Base-by-base conservation (phyloP, 2,888 invertebrate species). In the Aphodius granarius region DNA sequence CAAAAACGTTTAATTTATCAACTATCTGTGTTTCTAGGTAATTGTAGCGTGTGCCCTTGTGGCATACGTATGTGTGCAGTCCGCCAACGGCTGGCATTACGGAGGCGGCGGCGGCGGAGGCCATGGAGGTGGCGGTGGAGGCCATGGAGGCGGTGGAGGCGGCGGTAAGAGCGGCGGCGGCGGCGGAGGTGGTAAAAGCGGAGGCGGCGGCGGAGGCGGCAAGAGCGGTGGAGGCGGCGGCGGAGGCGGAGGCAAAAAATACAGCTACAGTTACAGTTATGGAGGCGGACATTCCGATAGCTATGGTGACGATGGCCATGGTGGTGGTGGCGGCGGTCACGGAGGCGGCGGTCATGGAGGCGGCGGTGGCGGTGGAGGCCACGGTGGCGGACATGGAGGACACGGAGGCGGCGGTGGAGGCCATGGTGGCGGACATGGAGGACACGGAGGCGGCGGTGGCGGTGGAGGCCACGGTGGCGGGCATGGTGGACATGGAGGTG, bases 41-140 rank as follows among this genome's bases (percentile, higher is more conserved):
- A 17, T 73, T n/a, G 23, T 73, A 6, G 22, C 66, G 73, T 73
- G 73, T 66, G 73, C 73, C n/a, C 43, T 65, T 20, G 73, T 73
- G 73, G 73, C 73, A 66, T 73, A 73, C 73, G 18, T 66, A 43
- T 73, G 66, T 66, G 66, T 73, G 19, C 73, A 66, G 6, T 66
- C 66, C n/a, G 66, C 66, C 66, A 43, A 73, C n/a, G 73, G 73
- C 20, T 73, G 73, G 73, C 66, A 73, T 63, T 43, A 73, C 43
- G 73, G 73, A 5, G 73, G 73, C 43, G 65, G 19, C 19, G 18
- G 17, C 17, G 65, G 65, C 3, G 65, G 65, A 3, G 65, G 65
- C 65, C 2, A 65, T 3, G 65, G 65, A 65, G 66, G 65, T 15
- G 63, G 23, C 20, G 76, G 64, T 3, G 72, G 62, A 2, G 73